Conservation (phyloP, 2,797 vertebrate species). For the Chaenodraco wilsoni region DNA sequence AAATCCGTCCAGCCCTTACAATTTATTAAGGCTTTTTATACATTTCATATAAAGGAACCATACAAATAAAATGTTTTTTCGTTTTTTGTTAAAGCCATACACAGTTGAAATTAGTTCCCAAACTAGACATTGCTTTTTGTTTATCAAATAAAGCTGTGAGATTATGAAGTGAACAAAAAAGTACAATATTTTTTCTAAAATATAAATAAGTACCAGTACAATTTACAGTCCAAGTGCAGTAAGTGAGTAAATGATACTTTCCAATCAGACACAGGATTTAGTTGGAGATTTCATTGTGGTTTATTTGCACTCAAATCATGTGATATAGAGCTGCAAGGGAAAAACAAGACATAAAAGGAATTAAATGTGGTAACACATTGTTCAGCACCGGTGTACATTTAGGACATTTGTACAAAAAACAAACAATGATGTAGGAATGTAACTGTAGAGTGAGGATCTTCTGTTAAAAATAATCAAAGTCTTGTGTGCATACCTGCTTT, state of each 20-base stretch:
- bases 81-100: too few species aligned
- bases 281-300: conserved; percentile 75
- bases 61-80: too few species aligned
- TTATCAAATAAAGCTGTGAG: background rate
- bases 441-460: conserved; percentile 1
- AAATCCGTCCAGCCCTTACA: too few species aligned
- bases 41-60: too few species aligned
- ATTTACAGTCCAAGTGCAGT: background rate
- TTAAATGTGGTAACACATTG: conserved; percentile 75
- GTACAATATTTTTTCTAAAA: background rate
- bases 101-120: too few species aligned
- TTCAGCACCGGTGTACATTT: conserved; percentile 78
- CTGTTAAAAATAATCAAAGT: conserved; percentile 34
- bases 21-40: too few species aligned
- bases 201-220: background rate
- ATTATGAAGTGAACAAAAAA: background rate
- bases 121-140: too few species aligned
- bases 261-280: conserved; percentile 30
- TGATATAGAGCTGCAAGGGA: conserved; percentile 79
- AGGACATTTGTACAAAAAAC: conserved; percentile 27
- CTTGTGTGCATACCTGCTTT: conserved; percentile 30
- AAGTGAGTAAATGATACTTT: background rate
- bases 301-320: conserved; percentile 87
- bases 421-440: conserved; percentile 6
- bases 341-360: conserved; percentile 65